Percentiles rank a stretch among this genome's conserved stretches.
Evolutionary conservation across 2,888 invertebrate genomes (phyloP).

Genomic region (Pasiphila rectangulata): DNA sequence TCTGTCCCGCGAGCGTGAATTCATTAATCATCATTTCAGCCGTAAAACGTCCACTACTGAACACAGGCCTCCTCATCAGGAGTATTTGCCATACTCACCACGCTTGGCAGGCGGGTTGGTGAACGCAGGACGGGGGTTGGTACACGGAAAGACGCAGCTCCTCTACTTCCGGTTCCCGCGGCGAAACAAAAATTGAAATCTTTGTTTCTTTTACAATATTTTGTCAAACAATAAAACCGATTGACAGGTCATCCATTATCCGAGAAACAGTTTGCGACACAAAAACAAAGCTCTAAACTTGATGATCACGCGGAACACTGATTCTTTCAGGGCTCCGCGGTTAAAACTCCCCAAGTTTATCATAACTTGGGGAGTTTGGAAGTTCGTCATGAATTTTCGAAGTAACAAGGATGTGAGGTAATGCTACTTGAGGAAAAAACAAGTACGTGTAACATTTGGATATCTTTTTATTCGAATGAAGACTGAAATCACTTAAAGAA

Average conservation of each 20-base stretch:
- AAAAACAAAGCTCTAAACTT: conserved; percentile 39
- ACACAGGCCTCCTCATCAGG: not conserved
- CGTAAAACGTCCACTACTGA: not conserved
- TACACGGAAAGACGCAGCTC: too few species aligned
- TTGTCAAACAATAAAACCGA: conserved; percentile 41
- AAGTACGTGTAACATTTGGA: not conserved
- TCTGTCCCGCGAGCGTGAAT: too few species aligned
- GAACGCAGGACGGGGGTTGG: too few species aligned
- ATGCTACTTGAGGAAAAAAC: not conserved
- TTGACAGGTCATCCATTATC: conserved; percentile 45
- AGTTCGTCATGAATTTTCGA: conserved; percentile 3
- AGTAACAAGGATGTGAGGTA: conserved; percentile 1
- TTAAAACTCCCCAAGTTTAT: conserved; percentile 3
- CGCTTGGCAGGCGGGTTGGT: too few species aligned
- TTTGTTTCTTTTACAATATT: conserved; percentile 29
- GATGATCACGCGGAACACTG: conserved; percentile 27
- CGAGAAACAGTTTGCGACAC: conserved; percentile 24
- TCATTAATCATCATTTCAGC: too few species aligned
- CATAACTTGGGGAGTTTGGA: conserved; percentile 2
- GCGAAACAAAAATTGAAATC: conserved; percentile 3
- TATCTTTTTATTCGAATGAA: not conserved
- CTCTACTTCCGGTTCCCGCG: too few species aligned
- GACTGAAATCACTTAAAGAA: too few species aligned
- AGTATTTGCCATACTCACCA: too few species aligned
- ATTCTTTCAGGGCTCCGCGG: conserved; percentile 25